phyloP scores from a whole-genome alignment of 1,140 invertebrate genomes.

The Palaemon carinicauda region DNA sequence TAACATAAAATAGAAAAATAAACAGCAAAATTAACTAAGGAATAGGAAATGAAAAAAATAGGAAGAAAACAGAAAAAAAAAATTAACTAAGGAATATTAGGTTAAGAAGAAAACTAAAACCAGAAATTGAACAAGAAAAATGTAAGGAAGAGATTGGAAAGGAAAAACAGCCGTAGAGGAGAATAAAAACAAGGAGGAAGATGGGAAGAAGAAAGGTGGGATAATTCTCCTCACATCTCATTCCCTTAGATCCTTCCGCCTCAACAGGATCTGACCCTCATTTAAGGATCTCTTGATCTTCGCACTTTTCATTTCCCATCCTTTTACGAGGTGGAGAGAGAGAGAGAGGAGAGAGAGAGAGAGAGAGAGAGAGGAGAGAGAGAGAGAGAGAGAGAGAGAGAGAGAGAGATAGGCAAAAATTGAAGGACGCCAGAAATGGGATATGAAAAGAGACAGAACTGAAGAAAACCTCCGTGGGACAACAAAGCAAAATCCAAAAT shows the following conservation, averaged over 20 bases:
- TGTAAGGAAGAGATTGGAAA: neutral
- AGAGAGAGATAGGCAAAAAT: neutral
- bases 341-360: no score
- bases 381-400: no score
- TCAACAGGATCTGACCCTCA: neutral
- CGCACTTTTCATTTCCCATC: neutral
- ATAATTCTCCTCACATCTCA: neutral
- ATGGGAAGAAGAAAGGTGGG: neutral
- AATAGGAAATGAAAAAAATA: neutral
- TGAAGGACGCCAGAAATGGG: neutral
- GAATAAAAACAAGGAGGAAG: neutral
- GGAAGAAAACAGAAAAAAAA: neutral
- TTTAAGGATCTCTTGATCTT: neutral
- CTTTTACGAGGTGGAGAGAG: no score
- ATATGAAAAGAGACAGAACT: neutral
- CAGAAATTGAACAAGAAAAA: neutral
- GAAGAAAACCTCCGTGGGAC: no score
- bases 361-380: no score
- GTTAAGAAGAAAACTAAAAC: neutral
- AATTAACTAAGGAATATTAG: neutral
- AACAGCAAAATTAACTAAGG: neutral
- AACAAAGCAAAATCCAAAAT: no score
- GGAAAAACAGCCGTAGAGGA: neutral
- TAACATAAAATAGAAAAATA: neutral
- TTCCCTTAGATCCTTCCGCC: neutral